Evolutionary conservation across 2,113 vertebrate genomes (phyloP), one percentile per base, ranked within the genome.

Genomic region (Tautogolabrus adspersus): DNA sequence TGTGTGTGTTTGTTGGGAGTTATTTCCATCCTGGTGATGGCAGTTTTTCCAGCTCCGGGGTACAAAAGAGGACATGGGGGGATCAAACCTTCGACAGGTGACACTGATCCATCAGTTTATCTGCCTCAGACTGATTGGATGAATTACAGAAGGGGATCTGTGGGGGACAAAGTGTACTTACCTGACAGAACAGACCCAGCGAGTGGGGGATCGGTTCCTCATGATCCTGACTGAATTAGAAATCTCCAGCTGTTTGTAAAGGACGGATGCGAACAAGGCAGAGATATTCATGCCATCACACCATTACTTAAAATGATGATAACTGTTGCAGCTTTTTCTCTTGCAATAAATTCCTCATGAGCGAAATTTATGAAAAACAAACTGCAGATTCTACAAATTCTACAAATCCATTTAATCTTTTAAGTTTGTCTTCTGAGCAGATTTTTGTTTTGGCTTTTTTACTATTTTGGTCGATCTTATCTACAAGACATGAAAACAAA

Each of bases 11-110:
- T 42, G 79, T 12, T 16, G n/a, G 16, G 30, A 34, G 77, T 80
- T 91, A 90, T 91, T 89, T 87, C 59, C 81, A 79, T 75, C 79
- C 68, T 42, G 66, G 40, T 80, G 86, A 83, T 68, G 81, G 1
- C 30, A 67, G 55, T 12, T 66, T 79, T 82, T 89, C 80, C 88
- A 89, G 69, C 71, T 68, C 0, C 0, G 9, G 40, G 22, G 59
- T 38, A 22, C 22, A 62, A 66, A 77, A 10, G 10, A 9, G 15
- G 9, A 2, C 21, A 19, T 5, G 12, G 21, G 16, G 54, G 60
- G 46, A 63, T 79, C 55, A 86, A 80, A 61, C 54, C 75, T 46
- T 40, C 0, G 66, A 88, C 88, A 91, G 90, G 83, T 90, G 90
- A 81, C 60, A 10, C 75, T 81, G 85, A 88, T 88, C 88, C 64